Evolutionary conservation across 2,888 invertebrate genomes (phyloP).

Genomic region (Neoitamus cyanurus): DNA sequence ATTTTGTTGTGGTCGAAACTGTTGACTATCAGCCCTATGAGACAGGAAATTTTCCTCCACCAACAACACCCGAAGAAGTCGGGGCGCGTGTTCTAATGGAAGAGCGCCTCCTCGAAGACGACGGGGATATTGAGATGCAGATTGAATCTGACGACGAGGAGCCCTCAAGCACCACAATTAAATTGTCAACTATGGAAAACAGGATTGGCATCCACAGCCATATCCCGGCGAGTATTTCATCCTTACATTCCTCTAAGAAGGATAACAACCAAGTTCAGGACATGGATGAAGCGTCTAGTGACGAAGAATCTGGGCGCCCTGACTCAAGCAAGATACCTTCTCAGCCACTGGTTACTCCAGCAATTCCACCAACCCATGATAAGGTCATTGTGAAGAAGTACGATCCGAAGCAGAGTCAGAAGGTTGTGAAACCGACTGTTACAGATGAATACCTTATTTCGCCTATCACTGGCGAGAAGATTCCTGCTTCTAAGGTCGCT

Average conservation of each 20-base stretch:
- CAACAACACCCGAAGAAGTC: slow-evolving; percentile 96
- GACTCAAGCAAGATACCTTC: slow-evolving; percentile 65
- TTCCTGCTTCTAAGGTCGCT: slow-evolving; percentile 96
- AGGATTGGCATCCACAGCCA: slow-evolving; percentile 66
- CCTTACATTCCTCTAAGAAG: slow-evolving; percentile 60
- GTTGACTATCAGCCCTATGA: slow-evolving; percentile 99
- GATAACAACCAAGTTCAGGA: slow-evolving; percentile 80
- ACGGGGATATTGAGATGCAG: slow-evolving; percentile 90
- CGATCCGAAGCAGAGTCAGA: slow-evolving; percentile 86
- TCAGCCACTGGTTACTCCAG: slow-evolving; percentile 70
- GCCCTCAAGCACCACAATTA: slow-evolving; percentile 65
- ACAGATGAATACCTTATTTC: slow-evolving; percentile 95
- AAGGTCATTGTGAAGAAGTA: slow-evolving; percentile 97
- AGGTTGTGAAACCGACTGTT: slow-evolving; percentile 72
- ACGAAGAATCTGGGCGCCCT: slow-evolving; percentile 70
- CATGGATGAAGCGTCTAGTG: slow-evolving; percentile 91
- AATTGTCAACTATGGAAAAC: slow-evolving; percentile 77
- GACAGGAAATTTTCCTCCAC: slow-evolving; percentile 94
- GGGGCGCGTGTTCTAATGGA: slow-evolving; percentile 94
- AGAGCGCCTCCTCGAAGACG: slow-evolving; percentile 80
- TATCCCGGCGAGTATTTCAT: slow-evolving; percentile 59
- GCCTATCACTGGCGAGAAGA: slow-evolving; percentile 97
- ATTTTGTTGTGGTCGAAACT: slow-evolving; percentile 99
- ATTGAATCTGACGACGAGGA: slow-evolving; percentile 82
- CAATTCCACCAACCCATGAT: slow-evolving; percentile 88